These are phyloP conservation scores for Volucella zonaria DNA, from an alignment of 2,888 invertebrate genomes.

Conservation along the genomic window DNA sequence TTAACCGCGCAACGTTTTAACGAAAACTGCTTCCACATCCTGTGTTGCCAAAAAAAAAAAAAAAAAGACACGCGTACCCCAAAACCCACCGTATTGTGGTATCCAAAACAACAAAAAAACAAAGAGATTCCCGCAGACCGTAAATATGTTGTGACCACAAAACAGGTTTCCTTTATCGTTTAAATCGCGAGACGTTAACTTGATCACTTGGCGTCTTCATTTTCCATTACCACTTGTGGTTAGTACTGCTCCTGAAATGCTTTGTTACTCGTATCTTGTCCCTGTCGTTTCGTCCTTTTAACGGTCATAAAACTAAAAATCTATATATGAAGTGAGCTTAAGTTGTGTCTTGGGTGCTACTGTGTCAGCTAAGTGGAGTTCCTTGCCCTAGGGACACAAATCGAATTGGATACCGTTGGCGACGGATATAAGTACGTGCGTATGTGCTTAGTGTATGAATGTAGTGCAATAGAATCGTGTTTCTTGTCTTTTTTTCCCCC, in stretches of 20 bases:
- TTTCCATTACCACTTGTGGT: neutral
- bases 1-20: too few species aligned
- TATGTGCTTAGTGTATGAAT: constrained; percentile 6
- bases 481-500: neutral
- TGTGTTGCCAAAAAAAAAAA: neutral
- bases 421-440: constrained; percentile 13
- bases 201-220: constrained; percentile 4
- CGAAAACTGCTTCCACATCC: neutral
- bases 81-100: too few species aligned
- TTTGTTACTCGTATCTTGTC: constrained; percentile 6
- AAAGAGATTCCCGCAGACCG: constrained; percentile 36
- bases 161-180: constrained; percentile 25
- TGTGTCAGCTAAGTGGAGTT: constrained; percentile 39
- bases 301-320: constrained; percentile 30
- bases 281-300: constrained; percentile 27
- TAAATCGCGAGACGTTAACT: constrained; percentile 40
- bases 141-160: constrained; percentile 45
- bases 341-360: neutral
- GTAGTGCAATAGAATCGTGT: constrained; percentile 9
- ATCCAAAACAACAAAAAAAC: constrained; percentile 50
- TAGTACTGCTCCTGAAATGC: constrained; percentile 3
- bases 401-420: constrained; percentile 40
- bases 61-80: neutral
- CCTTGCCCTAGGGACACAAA: constrained; percentile 14
- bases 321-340: constrained; percentile 34